Conservation (phyloP, 2,888 invertebrate species). For the Drosophila pseudotakahashii region DNA sequence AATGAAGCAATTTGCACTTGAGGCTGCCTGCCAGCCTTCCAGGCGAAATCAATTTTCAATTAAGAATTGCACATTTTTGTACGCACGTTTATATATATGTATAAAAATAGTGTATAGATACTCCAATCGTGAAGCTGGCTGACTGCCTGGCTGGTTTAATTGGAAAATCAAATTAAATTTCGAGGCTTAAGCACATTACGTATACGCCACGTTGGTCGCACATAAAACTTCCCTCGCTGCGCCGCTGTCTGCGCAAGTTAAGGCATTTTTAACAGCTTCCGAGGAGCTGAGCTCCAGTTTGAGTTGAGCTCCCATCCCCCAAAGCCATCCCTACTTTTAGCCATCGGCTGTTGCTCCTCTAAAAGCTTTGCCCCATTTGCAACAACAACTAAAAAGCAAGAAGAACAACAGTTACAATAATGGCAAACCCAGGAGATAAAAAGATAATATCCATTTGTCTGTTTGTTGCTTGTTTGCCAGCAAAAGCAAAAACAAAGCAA, state of each 20-base stretch:
- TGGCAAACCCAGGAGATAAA: constrained; percentile 66
- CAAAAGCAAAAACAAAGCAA: constrained; percentile 17
- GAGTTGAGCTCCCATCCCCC: background rate
- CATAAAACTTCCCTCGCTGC: constrained; percentile 38
- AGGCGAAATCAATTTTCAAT: constrained; percentile 65
- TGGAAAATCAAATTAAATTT: constrained; percentile 66
- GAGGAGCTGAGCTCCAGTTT: constrained; percentile 1
- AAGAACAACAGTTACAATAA: constrained; percentile 49
- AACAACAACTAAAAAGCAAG: constrained; percentile 47
- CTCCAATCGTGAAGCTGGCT: constrained; percentile 6
- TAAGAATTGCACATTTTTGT: constrained; percentile 65
- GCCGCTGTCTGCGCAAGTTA: constrained; percentile 41
- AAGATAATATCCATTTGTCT: constrained; percentile 77
- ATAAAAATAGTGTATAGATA: background rate
- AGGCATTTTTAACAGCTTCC: constrained; percentile 45
- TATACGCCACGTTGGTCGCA: constrained; percentile 49
- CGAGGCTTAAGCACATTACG: constrained; percentile 57
- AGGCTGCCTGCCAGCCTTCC: constrained; percentile 34
- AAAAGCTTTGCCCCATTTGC: constrained; percentile 68
- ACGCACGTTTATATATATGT: background rate
- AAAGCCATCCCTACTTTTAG: constrained; percentile 26
- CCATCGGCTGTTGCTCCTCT: constrained; percentile 52
- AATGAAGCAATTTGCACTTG: constrained; percentile 69
- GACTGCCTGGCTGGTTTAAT: constrained; percentile 37
- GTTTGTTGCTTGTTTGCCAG: constrained; percentile 54